A percentile compares a stretch with the other conserved stretches of the same genome.
These are phyloP conservation scores for Ostrea edulis DNA, from an alignment of 1,140 invertebrate species.

Conservation along the genomic window DNA sequence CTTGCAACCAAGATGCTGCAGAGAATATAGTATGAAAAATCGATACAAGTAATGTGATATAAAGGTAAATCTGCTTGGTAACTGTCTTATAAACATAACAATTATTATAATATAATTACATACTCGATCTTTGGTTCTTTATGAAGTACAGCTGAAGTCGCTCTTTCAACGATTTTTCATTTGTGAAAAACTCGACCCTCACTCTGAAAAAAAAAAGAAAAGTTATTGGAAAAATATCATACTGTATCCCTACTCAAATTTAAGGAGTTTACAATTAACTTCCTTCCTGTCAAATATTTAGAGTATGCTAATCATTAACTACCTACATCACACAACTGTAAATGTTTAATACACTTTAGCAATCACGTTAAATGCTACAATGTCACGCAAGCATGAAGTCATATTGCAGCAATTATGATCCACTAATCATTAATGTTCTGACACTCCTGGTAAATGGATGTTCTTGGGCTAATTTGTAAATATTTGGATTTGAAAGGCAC, in stretches of 20 bases:
- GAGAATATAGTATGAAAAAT: too few relatives aligned
- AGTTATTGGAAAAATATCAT: background rate
- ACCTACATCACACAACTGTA: background rate
- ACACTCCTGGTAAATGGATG: background rate
- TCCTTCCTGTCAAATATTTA: background rate
- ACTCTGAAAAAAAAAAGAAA: conserved; percentile 86
- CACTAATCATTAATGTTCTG: background rate
- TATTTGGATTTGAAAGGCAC: background rate
- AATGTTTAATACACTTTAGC: background rate
- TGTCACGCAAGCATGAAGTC: background rate
- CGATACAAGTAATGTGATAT: too few relatives aligned
- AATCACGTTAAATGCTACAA: background rate
- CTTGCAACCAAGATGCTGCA: too few relatives aligned
- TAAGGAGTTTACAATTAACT: too few relatives aligned
- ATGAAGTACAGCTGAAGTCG: conserved; percentile 98
- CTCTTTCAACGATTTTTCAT: conserved; percentile 99
- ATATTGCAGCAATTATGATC: background rate
- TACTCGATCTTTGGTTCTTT: conserved; percentile 99
- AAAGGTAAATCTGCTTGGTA: too few relatives aligned
- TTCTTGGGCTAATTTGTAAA: background rate
- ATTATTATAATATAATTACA: conserved; percentile 81
- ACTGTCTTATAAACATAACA: too few relatives aligned
- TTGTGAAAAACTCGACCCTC: conserved; percentile 98
- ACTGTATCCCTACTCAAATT: too few relatives aligned
- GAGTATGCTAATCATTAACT: background rate